Conservation (phyloP, 1,140 invertebrate genomes). For the Teleopsis dalmanni region DNA sequence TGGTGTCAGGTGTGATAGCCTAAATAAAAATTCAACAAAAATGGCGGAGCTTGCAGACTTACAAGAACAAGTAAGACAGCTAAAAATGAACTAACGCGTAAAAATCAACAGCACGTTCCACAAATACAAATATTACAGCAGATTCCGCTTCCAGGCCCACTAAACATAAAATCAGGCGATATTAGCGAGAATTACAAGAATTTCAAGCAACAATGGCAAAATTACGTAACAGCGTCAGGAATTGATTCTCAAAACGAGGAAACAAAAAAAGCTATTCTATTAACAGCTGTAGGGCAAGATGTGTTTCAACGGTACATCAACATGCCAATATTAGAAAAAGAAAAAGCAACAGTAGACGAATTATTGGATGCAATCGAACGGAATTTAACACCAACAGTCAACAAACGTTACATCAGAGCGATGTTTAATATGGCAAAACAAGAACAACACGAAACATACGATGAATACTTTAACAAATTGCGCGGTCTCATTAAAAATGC, state of each 20-base stretch:
- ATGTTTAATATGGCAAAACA: constrained; percentile 3
- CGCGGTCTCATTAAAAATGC: not conserved
- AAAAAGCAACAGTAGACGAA: not conserved
- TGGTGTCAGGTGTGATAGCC: too few species aligned
- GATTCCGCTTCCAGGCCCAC: not conserved
- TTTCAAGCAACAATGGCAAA: not conserved
- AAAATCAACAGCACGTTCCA: too few species aligned
- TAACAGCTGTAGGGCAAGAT: not conserved
- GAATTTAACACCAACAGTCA: not conserved
- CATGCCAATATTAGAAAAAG: not conserved
- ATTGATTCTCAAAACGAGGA: not conserved
- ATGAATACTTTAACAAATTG: not conserved
- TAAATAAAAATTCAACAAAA: too few species aligned
- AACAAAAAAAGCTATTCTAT: constrained; percentile 1
- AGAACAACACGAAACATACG: not conserved
- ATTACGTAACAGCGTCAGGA: not conserved
- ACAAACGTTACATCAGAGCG: not conserved
- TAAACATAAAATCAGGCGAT: not conserved
- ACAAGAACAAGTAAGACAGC: too few species aligned
- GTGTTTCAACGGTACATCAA: not conserved
- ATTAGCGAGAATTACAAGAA: not conserved
- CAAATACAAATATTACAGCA: not conserved
- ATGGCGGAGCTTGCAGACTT: too few species aligned
- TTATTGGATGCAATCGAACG: not conserved
- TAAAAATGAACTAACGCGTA: too few species aligned